Percentiles rank a stretch among this genome's conserved stretches.
Evolutionary conservation across 2,113 vertebrate genomes (phyloP).

Genomic region (Ia io): DNA sequence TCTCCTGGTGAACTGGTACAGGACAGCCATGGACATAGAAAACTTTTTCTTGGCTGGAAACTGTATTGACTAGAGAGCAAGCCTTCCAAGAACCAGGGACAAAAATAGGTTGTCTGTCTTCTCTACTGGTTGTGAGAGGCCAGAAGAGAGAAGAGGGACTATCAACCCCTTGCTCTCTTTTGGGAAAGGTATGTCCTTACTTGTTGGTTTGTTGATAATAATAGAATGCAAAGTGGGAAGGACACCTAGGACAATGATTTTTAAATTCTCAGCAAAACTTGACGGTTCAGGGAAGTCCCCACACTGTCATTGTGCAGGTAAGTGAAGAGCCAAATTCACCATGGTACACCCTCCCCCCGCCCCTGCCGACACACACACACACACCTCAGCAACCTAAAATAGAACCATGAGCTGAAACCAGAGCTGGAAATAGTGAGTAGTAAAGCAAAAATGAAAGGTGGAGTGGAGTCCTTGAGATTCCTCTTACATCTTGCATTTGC

Average conservation of each 20-base stretch:
- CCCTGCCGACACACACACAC: background rate
- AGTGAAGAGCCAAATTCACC: background rate
- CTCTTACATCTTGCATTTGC: background rate
- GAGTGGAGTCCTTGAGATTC: background rate
- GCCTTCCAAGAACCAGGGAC: constrained; percentile 4
- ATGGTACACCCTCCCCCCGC: no score
- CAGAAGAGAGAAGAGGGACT: background rate
- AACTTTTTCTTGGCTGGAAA: constrained; percentile 1
- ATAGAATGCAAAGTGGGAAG: background rate
- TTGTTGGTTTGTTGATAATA: background rate
- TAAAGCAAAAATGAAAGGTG: background rate
- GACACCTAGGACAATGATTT: background rate
- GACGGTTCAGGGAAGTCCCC: background rate
- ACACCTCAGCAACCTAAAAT: background rate
- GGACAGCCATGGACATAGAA: background rate
- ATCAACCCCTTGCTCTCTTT: background rate
- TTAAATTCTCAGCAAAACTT: background rate
- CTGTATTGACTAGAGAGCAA: background rate
- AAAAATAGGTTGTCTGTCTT: constrained; percentile 40
- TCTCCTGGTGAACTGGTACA: background rate
- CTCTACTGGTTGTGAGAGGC: background rate
- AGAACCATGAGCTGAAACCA: constrained; percentile 11
- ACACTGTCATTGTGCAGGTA: background rate
- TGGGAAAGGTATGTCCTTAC: background rate
- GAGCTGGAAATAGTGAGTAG: background rate